Base-by-base conservation (phyloP, 2,888 invertebrate species). In the Sinotaia quadrata region DNA sequence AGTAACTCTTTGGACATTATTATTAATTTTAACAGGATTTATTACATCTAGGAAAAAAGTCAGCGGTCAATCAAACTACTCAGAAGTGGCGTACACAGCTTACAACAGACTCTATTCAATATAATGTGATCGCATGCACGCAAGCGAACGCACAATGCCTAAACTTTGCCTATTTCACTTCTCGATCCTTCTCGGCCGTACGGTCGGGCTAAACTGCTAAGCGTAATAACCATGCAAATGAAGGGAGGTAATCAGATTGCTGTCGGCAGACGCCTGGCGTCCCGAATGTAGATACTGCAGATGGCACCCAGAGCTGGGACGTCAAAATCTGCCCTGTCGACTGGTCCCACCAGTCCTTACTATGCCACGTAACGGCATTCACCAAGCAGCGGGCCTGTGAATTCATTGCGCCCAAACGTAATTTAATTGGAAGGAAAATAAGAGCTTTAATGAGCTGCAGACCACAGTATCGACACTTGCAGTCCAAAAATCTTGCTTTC, bases 211-310 rank as follows among this genome's bases (percentile, higher is more conserved):
- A 44, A 33, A 10, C 33, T 10, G 65, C 24, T 21, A 65, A 33
- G 65, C 52, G 65, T 56, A 56, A 65, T 65, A 65, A 65, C 56
- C 37, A 65, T 65, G 65, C 65, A 65, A 65, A 65, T 65, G 44
- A 65, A 65, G 65, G 65, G 65, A 65, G 65, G 56, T 65, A 65
- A 65, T 65, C 65, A 44, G 44, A 65, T 65, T 65, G 56, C 54
- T 33, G 56, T 41, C 44, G 41, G 44, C 56, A 37, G 54, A 56
- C 65, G 31, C 36, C 56, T 24, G 56, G 52, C 65, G 65, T 65
- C 65, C 65, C 65, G 56, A 65, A 65, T 65, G 65, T 56, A 65
- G 65, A 65, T 65, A 44, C 21, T 37, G 56, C 65, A 54, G 41
- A 54, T 54, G 44, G 52, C 49, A 4, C 51, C 18, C 7, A 12